Conservation (phyloP, 1,140 invertebrate species). For the Holcopasites calliopsidis region DNA sequence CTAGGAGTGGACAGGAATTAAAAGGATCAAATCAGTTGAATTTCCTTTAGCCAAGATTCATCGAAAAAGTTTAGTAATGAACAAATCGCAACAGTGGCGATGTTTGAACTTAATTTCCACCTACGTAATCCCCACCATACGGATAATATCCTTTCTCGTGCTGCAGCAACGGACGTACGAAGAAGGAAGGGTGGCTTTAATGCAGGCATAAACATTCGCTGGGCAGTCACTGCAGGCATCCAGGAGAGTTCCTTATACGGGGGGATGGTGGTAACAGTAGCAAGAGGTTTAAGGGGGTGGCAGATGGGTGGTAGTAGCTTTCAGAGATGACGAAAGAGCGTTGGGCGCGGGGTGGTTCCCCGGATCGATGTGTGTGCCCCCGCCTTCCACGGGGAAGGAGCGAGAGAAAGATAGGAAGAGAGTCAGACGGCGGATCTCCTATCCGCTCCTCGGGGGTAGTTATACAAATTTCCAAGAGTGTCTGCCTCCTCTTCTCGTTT, state of each 20-base stretch:
- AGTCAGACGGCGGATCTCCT: slow-evolving; percentile 52
- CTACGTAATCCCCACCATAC: no score
- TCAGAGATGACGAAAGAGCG: slow-evolving; percentile 73
- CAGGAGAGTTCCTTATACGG: slow-evolving; percentile 44
- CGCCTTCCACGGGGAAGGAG: slow-evolving; percentile 43
- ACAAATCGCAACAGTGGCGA: no score
- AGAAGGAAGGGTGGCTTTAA: slow-evolving; percentile 58
- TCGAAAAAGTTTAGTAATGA: no score
- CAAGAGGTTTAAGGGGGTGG: slow-evolving; percentile 48
- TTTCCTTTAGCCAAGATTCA: no score
- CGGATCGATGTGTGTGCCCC: slow-evolving; percentile 76
- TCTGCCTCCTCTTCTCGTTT: slow-evolving; percentile 67
- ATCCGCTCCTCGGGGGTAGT: slow-evolving; percentile 74
- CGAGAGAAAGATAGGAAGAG: slow-evolving; percentile 53
- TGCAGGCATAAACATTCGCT: slow-evolving; percentile 66
- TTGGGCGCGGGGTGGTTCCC: slow-evolving; percentile 63
- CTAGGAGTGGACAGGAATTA: no score
- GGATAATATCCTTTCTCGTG: not conserved
- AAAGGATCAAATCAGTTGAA: no score
- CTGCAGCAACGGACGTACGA: slow-evolving; percentile 22
- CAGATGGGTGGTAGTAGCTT: slow-evolving; percentile 64
- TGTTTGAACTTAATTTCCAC: no score
- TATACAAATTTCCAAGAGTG: slow-evolving; percentile 80
- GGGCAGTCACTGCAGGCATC: slow-evolving; percentile 56
- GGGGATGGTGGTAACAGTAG: not conserved